Evolutionary conservation across 1,140 invertebrate genomes (phyloP).

Genomic region (Archivesica marissinica): DNA sequence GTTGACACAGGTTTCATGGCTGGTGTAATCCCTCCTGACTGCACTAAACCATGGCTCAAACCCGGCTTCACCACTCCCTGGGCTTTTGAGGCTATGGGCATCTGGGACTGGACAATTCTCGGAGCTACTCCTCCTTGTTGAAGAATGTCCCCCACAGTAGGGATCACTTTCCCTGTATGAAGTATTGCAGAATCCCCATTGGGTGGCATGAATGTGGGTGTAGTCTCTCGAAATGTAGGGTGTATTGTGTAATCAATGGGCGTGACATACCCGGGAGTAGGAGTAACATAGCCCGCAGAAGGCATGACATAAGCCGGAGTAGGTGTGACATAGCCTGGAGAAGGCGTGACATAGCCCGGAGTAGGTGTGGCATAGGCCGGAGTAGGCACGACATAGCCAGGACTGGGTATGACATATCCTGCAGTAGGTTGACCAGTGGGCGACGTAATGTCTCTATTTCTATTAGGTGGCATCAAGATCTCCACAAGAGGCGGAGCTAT

Average conservation of each 20-base stretch:
- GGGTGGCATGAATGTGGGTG: slow-evolving; percentile 1
- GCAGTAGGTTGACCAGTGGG: neutral
- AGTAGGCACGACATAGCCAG: slow-evolving; percentile 15
- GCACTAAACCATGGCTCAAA: neutral
- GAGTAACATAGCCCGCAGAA: neutral
- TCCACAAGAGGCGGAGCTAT: neutral
- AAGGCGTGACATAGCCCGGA: neutral
- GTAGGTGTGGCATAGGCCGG: neutral
- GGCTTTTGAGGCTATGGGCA: neutral
- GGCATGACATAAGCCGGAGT: neutral
- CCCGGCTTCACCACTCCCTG: slow-evolving; percentile 37
- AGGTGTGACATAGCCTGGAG: slow-evolving; percentile 19
- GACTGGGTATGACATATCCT: neutral
- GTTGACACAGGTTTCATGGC: neutral
- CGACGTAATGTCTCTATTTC: neutral
- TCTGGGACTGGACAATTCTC: neutral
- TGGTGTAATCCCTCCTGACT: neutral
- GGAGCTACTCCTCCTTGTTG: neutral
- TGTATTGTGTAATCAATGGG: slow-evolving; percentile 3
- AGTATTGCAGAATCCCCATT: slow-evolving; percentile 52
- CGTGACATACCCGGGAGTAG: slow-evolving; percentile 17
- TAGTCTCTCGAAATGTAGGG: neutral
- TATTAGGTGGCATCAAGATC: neutral
- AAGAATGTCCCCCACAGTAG: neutral
- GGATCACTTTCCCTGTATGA: slow-evolving; percentile 27